Base-by-base conservation (phyloP, 2,888 invertebrate species). In the Aspidiotus rigidus region DNA sequence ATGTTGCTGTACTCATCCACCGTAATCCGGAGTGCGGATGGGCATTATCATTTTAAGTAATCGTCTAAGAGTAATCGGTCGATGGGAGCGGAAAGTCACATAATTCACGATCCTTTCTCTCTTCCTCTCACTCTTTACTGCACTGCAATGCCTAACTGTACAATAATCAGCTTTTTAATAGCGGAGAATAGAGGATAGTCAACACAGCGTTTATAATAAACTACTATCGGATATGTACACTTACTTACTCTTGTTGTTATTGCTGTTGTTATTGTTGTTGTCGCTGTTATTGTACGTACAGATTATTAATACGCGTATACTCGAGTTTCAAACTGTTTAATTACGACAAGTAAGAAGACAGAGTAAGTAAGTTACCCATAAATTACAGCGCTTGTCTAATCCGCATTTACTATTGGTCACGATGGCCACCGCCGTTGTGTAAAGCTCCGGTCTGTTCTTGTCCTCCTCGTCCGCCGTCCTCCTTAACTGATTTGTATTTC, bases 321-420 rank as follows among this genome's bases (percentile, higher is more conserved):
- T 59, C 28, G 59, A 8, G 11, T 16, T 59, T 59, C 17, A 59
- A 59, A 59, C 59, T 59, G 59, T 59, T 59, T 59, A 59, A 59
- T 59, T 59, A 59, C 59, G 59, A 59, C 28, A 56, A 56, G 28
- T 17, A 56, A 11, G 13, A 56, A 16, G 56, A 56, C 56, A 16
- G 17, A 44, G 66, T 57, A 40, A 63, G 63, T 42, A 57, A 66
- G 66, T 66, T 66, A 49, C 28, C 66, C 59, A 66, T 66, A 66
- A 66, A 66, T 66, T 57, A 66, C 66, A 28, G 57, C 56, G 66
- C 66, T 57, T 57, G 57, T 57, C 66, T 57, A 57, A 66, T 66
- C 57, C 66, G 40, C 59, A 66, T 56, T 66, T 66, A 66, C 66
- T 17, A 66, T 66, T 66, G 66, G 59, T 66, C 66, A 66, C 66